A percentile compares a stretch with the other conserved stretches of the same genome.
Evolutionary conservation across 2,113 vertebrate genomes (phyloP).

Genomic region (Danionella cerebrum): DNA sequence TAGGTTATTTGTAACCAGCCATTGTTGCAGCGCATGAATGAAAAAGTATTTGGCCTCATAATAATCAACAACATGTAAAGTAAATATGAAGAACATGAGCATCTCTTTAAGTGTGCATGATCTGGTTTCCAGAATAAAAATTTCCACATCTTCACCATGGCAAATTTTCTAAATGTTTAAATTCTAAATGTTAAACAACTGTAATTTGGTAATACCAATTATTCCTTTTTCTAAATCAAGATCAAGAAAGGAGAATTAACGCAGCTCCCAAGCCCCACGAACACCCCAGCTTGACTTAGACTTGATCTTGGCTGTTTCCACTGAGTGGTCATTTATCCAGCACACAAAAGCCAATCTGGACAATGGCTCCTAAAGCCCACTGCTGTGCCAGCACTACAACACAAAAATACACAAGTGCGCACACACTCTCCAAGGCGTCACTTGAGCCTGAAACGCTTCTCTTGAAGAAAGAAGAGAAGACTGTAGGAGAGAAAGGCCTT

Average conservation of each 20-base stretch:
- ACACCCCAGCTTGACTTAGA: slow-evolving; percentile 33
- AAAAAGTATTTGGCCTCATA: too few species aligned
- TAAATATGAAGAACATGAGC: too few species aligned
- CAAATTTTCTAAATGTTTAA: too few species aligned
- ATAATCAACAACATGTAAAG: too few species aligned
- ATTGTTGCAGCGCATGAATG: too few species aligned
- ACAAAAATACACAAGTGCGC: slow-evolving; percentile 12
- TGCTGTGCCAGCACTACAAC: slow-evolving; percentile 30
- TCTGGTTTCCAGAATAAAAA: too few species aligned
- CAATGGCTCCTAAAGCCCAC: slow-evolving; percentile 52
- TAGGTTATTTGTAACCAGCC: too few species aligned
- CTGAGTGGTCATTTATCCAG: slow-evolving; percentile 47
- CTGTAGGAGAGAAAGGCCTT: slow-evolving; percentile 30
- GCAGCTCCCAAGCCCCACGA: not conserved
- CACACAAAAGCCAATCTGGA: slow-evolving; percentile 50
- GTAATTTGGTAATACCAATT: too few species aligned
- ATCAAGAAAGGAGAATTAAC: not conserved
- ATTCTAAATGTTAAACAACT: too few species aligned
- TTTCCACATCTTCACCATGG: too few species aligned
- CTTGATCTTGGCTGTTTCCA: slow-evolving; percentile 55
- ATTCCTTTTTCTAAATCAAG: too few species aligned
- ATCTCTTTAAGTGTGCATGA: too few species aligned
- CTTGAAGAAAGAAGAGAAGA: slow-evolving; percentile 21
- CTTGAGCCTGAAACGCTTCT: slow-evolving; percentile 32
- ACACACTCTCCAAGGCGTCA: slow-evolving; percentile 25